phyloP scores from a whole-genome alignment of 1,140 invertebrate genomes.

The Cylas formicarius region DNA sequence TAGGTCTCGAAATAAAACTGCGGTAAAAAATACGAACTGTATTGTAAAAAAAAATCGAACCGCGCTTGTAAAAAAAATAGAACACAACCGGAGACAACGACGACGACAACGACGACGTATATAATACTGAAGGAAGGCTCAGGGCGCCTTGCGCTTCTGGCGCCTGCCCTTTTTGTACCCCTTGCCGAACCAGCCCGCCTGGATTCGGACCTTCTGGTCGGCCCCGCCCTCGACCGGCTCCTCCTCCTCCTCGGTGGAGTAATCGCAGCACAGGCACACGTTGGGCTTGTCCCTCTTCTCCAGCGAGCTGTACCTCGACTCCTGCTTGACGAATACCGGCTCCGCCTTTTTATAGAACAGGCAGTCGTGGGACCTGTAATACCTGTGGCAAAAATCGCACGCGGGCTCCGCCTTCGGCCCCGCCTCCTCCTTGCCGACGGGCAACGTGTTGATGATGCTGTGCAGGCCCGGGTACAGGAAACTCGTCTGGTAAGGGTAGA shows the following conservation, averaged over 20 bases:
- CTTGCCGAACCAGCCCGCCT: constrained; percentile 54
- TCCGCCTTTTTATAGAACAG: constrained; percentile 48
- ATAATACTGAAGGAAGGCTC: too few species aligned
- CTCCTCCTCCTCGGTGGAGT: constrained; percentile 42
- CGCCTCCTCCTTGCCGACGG: constrained; percentile 38
- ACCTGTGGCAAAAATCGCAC: constrained; percentile 49
- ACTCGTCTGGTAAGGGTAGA: constrained; percentile 45
- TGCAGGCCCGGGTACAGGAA: constrained; percentile 53
- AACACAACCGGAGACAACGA: too few species aligned
- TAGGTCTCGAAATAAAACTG: too few species aligned
- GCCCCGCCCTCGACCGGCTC: constrained; percentile 36
- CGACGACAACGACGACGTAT: too few species aligned
- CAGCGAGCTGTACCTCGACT: constrained; percentile 43
- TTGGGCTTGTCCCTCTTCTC: constrained; percentile 37
- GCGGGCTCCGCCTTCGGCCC: constrained; percentile 33
- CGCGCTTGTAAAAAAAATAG: too few species aligned
- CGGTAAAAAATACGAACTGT: too few species aligned
- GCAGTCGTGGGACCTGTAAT: constrained; percentile 47
- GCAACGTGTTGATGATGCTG: constrained; percentile 52
- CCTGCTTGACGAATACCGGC: constrained; percentile 40
- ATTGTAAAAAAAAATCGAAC: too few species aligned
- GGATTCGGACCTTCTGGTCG: constrained; percentile 41
- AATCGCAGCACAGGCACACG: constrained; percentile 52
- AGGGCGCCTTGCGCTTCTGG: constrained; percentile 17
- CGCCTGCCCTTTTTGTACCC: constrained; percentile 44